Conservation (phyloP, 37 sponge, comb jelly and placozoan genomes). For the Beroe ovata region DNA sequence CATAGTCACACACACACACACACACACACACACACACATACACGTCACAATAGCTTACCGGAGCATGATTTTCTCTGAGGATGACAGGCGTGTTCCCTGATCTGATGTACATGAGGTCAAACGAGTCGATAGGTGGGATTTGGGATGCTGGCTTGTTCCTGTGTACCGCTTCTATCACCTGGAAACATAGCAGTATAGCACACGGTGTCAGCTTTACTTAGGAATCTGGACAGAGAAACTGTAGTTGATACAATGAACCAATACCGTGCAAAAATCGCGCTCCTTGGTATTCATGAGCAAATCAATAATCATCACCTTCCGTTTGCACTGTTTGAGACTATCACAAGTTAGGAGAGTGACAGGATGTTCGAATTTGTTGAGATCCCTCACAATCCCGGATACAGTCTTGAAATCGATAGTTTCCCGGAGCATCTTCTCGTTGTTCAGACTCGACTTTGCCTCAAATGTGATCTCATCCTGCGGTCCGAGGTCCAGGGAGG, state of each 20-base stretch:
- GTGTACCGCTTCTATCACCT: constrained; percentile 35
- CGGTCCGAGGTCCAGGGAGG: constrained; percentile 41
- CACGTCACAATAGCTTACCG: background rate
- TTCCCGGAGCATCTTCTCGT: constrained; percentile 64
- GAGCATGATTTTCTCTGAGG: constrained; percentile 19
- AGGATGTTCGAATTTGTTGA: constrained; percentile 50
- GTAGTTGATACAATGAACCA: no score
- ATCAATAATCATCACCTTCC: constrained; percentile 11
- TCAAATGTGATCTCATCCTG: constrained; percentile 65
- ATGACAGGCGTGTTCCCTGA: constrained; percentile 26
- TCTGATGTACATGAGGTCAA: constrained; percentile 61
- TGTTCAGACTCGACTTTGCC: constrained; percentile 47
- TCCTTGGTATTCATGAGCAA: no score
- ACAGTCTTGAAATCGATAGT: constrained; percentile 26
- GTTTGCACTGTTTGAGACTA: constrained; percentile 31
- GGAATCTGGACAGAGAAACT: no score
- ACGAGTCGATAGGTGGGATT: constrained; percentile 31
- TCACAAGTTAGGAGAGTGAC: constrained; percentile 63
- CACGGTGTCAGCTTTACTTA: no score
- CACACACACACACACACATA: no score
- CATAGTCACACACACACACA: no score
- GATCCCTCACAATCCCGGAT: constrained; percentile 36
- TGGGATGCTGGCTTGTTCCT: constrained; percentile 51
- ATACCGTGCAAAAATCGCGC: no score
- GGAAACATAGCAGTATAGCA: no score